Conservation (phyloP, 2,113 vertebrate genomes). For the Phycodurus eques region DNA sequence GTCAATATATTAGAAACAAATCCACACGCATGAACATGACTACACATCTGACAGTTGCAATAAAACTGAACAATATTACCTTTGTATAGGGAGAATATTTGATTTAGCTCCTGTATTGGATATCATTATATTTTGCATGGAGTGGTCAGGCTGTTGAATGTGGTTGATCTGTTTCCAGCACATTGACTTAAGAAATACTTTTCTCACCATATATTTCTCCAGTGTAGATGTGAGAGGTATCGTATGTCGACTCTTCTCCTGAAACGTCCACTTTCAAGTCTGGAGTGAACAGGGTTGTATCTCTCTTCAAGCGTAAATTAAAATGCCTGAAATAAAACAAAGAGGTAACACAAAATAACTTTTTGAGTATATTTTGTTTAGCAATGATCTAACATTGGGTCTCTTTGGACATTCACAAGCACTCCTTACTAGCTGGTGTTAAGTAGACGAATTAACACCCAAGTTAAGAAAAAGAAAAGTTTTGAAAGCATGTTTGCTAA, state of each 20-base stretch:
- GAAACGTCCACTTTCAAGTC: conserved; percentile 91
- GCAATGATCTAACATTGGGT: conserved; percentile 14
- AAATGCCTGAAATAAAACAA: conserved; percentile 81
- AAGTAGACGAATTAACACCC: background rate
- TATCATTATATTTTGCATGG: no score
- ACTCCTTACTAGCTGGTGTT: background rate
- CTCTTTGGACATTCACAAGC: background rate
- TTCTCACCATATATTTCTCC: conserved; percentile 92
- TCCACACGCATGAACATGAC: background rate
- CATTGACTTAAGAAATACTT: background rate
- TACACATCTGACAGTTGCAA: background rate
- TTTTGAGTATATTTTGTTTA: background rate
- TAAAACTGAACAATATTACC: background rate
- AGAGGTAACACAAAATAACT: background rate
- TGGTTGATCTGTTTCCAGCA: background rate
- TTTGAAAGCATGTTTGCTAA: background rate
- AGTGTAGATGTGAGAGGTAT: conserved; percentile 97
- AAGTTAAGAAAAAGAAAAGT: background rate
- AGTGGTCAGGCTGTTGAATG: background rate
- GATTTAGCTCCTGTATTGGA: no score
- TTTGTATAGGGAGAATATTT: background rate
- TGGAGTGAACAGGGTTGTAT: conserved; percentile 85
- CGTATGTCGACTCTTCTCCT: conserved; percentile 83
- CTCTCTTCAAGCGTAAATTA: conserved; percentile 95
- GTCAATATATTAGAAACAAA: no score